A percentile compares a stretch with the other conserved stretches of the same genome.
Evolutionary conservation across 2,113 vertebrate species (phyloP).

Genomic region (Falco punctatus): DNA sequence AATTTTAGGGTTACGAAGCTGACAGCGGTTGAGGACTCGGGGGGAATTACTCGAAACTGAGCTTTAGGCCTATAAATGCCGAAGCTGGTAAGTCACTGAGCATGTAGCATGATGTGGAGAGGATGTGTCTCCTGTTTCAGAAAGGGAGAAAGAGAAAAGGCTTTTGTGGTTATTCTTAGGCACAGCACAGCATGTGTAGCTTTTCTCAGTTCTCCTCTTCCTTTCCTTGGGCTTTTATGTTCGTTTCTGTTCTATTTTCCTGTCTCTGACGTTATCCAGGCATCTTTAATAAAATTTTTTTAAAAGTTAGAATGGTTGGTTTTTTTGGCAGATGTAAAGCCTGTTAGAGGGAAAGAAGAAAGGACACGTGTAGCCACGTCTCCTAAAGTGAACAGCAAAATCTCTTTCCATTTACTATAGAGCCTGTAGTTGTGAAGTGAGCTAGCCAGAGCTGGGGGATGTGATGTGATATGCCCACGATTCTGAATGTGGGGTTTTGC

Average conservation of each 20-base stretch:
- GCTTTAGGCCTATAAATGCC: conserved; percentile 76
- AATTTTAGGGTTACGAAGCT: conserved; percentile 62
- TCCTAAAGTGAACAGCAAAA: background rate
- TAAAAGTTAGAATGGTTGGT: background rate
- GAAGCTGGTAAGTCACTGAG: conserved; percentile 81
- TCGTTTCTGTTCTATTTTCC: conserved; percentile 28
- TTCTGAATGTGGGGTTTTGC: background rate
- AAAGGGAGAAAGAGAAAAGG: conserved; percentile 5
- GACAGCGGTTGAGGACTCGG: conserved; percentile 49
- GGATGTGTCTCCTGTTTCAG: conserved; percentile 40
- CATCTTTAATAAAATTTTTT: background rate
- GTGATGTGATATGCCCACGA: background rate
- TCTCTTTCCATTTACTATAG: background rate
- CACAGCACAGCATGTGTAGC: conserved; percentile 6
- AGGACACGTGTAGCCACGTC: conserved; percentile 26
- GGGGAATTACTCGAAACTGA: conserved; percentile 34
- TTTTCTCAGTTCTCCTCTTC: conserved; percentile 34
- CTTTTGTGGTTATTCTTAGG: conserved; percentile 47
- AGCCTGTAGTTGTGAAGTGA: background rate
- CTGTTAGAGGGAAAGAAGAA: background rate
- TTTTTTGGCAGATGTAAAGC: background rate
- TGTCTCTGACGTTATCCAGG: conserved; percentile 15
- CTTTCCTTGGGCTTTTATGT: conserved; percentile 27
- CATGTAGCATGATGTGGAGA: background rate
- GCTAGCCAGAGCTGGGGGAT: background rate